These are phyloP conservation scores for Nyctereutes procyonoides DNA, from an alignment of 2,113 vertebrate species.

Conservation along the genomic window DNA sequence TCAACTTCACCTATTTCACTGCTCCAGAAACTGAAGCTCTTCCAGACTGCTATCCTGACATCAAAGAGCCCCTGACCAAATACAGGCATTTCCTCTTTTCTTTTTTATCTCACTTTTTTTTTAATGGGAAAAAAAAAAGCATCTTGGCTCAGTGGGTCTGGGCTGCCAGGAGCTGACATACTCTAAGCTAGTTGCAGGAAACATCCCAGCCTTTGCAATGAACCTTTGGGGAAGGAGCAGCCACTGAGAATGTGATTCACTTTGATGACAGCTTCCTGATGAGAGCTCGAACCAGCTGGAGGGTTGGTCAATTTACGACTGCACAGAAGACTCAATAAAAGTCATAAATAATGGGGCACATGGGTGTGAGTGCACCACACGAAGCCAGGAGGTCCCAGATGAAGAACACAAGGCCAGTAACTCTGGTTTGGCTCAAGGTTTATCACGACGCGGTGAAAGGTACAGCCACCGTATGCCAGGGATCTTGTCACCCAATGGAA, in stretches of 20 bases:
- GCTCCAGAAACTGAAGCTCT: neutral
- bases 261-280: slow-evolving; percentile 43
- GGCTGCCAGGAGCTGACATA: neutral
- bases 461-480: neutral
- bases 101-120: slow-evolving; percentile 3
- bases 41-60: neutral
- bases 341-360: slow-evolving; percentile 53
- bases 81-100: neutral
- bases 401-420: neutral
- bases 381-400: neutral
- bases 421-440: slow-evolving; percentile 49
- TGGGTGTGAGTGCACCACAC: neutral
- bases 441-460: neutral
- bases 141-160: neutral
- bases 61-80: neutral
- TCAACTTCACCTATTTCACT: neutral
- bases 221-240: neutral
- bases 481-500: neutral
- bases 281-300: neutral
- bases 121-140: neutral
- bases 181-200: neutral
- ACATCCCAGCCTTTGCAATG: neutral
- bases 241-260: neutral
- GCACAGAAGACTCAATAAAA: slow-evolving; percentile 39
- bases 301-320: neutral